Evolutionary conservation across 2,797 vertebrate species (phyloP), one percentile per base, ranked within the genome.

Genomic region (Neosilurus mollespiculum): DNA sequence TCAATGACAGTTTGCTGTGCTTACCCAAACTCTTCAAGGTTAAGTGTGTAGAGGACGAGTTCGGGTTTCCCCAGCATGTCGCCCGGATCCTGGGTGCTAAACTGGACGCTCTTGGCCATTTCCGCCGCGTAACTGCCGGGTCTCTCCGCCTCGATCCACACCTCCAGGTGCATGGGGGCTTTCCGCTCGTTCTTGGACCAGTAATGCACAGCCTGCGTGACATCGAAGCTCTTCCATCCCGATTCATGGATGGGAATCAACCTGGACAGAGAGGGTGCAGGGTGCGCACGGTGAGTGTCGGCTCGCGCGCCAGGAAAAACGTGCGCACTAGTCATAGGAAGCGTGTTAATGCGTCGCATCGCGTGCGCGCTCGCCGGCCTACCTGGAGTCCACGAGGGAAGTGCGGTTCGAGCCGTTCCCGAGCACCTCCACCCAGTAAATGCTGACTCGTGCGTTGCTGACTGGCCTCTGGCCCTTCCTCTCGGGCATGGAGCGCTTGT

Each of bases 221-320:
- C 97, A 80, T 99, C 98, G 84, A 99, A 98, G 93, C 96, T 96
- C 90, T 93, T 96, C 98, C 98, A 99, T 86, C 97, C 97, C 0
- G 94, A 95, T 84, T 96, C 96, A 22, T 93, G 93, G 84, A 98
- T 94, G 43, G 96, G 94, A 90, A 99, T 94, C 92, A 97, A 92
- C 92, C 97, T 98, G 87, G 4, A 10, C 0, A 7, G 88, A 76
- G 78, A 73, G 78, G 10, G 79, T 70, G 43, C n/a, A n/a, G n/a
- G 72, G 72, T 43, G 71, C 58, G 56, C 37, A 64, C 22, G 4
- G 7, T 78, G 12, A 78, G 75, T 14, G 8, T 10, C 34, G 0
- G 59, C 10, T 24, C 54, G 11, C 26, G 0, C 0, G 30, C 7
- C 73, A 37, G 1, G n/a, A n/a, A 7, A 11, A 30, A 20, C 51